phyloP scores from a whole-genome alignment of 2,113 vertebrate species.

The Lonchura striata region DNA sequence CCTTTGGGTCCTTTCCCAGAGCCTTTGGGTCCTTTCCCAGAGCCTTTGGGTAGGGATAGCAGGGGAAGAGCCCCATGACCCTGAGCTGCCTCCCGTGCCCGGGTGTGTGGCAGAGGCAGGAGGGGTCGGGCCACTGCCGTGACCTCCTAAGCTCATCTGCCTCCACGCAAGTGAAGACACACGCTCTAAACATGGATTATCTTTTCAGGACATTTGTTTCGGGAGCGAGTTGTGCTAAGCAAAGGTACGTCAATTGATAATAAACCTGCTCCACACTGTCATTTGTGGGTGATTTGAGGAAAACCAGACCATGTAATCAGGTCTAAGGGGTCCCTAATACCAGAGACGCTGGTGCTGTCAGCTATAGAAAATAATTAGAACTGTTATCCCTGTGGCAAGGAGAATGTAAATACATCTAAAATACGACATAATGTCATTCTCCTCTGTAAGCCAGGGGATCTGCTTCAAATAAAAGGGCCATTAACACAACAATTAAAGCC shows the following conservation, averaged over 20 bases:
- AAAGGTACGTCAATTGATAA: slow-evolving; percentile 70
- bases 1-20: background rate
- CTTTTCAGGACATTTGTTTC: slow-evolving; percentile 65
- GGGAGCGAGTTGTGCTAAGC: slow-evolving; percentile 52
- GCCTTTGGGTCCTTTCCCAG: background rate
- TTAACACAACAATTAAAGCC: slow-evolving; percentile 80
- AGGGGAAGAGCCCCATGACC: fast-evolving
- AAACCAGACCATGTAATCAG: slow-evolving; percentile 77
- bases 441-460: slow-evolving; percentile 75
- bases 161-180: background rate
- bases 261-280: slow-evolving; percentile 71
- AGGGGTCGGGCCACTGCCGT: background rate
- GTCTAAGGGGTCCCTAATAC: slow-evolving; percentile 74
- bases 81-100: background rate
- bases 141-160: slow-evolving; percentile 57
- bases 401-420: slow-evolving; percentile 80
- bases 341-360: slow-evolving; percentile 75
- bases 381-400: slow-evolving; percentile 77
- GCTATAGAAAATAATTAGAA: slow-evolving; percentile 80
- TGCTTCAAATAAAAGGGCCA: slow-evolving; percentile 80
- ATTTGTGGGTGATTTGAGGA: slow-evolving; percentile 72
- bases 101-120: background rate
- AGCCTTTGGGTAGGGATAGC: background rate
- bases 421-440: slow-evolving; percentile 81
- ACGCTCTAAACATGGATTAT: slow-evolving; percentile 48